A percentile compares a stretch with the other conserved stretches of the same genome.
Conservation (phyloP, 2,113 vertebrate genomes). For the Polypterus bichir region DNA sequence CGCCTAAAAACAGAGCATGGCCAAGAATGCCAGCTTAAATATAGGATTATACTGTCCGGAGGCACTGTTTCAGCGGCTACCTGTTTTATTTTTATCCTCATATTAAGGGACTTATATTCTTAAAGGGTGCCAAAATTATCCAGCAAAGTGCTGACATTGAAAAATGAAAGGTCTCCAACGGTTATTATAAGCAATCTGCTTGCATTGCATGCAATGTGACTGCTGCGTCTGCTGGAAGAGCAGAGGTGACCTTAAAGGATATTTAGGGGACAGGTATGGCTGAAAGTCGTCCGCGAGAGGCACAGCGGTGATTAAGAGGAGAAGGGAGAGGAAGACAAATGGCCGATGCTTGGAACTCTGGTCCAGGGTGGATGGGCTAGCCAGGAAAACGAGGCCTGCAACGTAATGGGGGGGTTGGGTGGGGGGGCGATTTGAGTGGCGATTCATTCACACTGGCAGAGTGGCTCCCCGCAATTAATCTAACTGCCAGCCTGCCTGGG, state of each 20-base stretch:
- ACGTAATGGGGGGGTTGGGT: too few relatives aligned
- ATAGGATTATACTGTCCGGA: conserved; percentile 59
- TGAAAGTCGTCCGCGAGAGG: conserved; percentile 45
- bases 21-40: conserved; percentile 47
- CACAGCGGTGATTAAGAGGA: conserved; percentile 29
- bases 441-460: too few relatives aligned
- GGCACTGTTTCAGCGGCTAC: conserved; percentile 55
- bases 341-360: too few relatives aligned
- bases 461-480: too few relatives aligned
- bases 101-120: conserved; percentile 51
- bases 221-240: conserved; percentile 58
- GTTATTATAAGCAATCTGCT: conserved; percentile 67
- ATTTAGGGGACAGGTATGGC: conserved; percentile 32
- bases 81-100: conserved; percentile 66
- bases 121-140: conserved; percentile 66
- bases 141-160: conserved; percentile 56
- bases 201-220: conserved; percentile 53
- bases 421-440: too few relatives aligned
- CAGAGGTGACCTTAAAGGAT: conserved; percentile 49
- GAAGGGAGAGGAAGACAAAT: not conserved
- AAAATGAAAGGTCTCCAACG: conserved; percentile 61
- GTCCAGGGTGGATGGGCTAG: too few relatives aligned
- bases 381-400: too few relatives aligned
- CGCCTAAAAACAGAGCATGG: conserved; percentile 38
- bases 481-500: too few relatives aligned